phyloP scores from a whole-genome alignment of 2,888 invertebrate genomes.

The Phortica okadai region DNA sequence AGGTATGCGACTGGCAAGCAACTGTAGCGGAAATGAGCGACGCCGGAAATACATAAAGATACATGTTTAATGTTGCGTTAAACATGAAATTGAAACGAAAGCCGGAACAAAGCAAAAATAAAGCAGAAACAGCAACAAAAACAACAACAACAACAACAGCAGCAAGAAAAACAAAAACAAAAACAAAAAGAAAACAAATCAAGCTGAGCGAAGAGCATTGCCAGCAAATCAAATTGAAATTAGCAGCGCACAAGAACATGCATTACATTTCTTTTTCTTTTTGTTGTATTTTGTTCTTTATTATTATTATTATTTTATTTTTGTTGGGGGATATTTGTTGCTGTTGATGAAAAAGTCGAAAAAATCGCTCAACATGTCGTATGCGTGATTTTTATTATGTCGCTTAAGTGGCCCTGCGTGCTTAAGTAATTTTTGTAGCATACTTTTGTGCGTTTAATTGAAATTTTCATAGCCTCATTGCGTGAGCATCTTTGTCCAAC shows the following conservation, averaged over 20 bases:
- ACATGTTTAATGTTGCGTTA: conserved; percentile 50
- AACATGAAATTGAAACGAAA: conserved; percentile 26
- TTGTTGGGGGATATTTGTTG: no score
- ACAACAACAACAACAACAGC: not conserved
- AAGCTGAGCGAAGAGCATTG: not conserved
- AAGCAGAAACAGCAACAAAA: conserved; percentile 1
- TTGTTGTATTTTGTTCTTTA: no score
- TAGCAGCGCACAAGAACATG: not conserved
- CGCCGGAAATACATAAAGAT: conserved; percentile 41
- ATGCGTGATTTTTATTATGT: conserved; percentile 12
- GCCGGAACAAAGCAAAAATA: not conserved
- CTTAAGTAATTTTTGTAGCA: conserved; percentile 3
- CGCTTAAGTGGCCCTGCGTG: conserved; percentile 14
- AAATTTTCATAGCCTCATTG: not conserved
- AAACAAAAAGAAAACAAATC: conserved; percentile 3
- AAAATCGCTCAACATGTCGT: not conserved
- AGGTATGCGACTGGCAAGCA: not conserved
- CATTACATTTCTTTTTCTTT: not conserved
- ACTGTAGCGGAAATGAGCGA: not conserved
- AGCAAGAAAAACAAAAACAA: conserved; percentile 7
- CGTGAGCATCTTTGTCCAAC: not conserved
- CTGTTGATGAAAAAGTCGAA: no score
- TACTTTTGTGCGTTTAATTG: not conserved
- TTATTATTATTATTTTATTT: no score
- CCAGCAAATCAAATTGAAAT: conserved; percentile 2